Base-by-base conservation (phyloP, 1,140 invertebrate genomes). In the Neodiprion virginianus region DNA sequence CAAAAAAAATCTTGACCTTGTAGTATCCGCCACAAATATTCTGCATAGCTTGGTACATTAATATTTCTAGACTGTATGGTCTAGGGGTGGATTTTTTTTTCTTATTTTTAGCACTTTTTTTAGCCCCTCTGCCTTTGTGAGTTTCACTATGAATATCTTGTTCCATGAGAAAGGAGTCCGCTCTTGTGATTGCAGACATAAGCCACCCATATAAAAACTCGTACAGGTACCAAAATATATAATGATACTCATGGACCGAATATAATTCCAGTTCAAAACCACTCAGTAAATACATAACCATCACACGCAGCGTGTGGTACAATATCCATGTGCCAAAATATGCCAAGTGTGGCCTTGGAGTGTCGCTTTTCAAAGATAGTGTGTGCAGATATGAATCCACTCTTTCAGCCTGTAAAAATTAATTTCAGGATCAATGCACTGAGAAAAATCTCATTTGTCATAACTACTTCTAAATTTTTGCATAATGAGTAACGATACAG, bases 181-280 rank as follows among this genome's bases (percentile, higher is more conserved):
- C 97, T 79, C 97, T 90, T 1, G 94, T 95, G 53, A 99, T 89
- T 0, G 97, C 95, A 0, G 96, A 98, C 3, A 97, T 93, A 48
- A 98, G 87, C 95, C 97, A 99, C 10, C 95, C 96, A 84, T 97
- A 98, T 5, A 99, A 89, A 87, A 98, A 96, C 89, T 99, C 97
- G 87, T 97, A 97, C 40, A 99, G 88, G 88, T 99, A 99, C 96
- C 96, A 98, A 89, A 94, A 98, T 77, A 98, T 95, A 83, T 98
- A 99, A 81, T 97, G 94, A 88, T 96, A 99, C 89, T 99, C 98
- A 84, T 98, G 97, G n/a, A 95, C 93, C 66, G 96, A 96, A 89
- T 99, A 99, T 0, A 99, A 88, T 85, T 99, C 97, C 17, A 99
- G 89, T 84, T 99, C 97, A 81, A 99, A 97, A 0, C 98, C 98